Conservation (phyloP, 92 coral and sea anemone genomes). For the Siderastrea radians region DNA sequence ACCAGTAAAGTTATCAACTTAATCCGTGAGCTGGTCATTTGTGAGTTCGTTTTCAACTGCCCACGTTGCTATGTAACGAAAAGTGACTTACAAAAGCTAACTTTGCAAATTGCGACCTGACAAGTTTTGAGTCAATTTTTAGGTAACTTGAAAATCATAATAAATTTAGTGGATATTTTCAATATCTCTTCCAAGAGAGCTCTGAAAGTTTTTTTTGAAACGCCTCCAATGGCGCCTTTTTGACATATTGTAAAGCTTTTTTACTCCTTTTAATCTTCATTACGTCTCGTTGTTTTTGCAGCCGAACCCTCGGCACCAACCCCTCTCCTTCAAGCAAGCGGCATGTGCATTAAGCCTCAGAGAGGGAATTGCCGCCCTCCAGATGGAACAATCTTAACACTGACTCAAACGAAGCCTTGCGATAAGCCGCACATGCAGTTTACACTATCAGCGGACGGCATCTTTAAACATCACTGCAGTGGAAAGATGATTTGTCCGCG, state of each 20-base stretch:
- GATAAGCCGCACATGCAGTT: slow-evolving; percentile 31
- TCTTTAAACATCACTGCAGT: slow-evolving; percentile 60
- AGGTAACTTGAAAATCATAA: too few species aligned
- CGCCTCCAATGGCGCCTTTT: too few species aligned
- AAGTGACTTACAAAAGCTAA: too few species aligned
- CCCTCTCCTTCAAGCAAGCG: slow-evolving; percentile 36
- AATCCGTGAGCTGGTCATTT: too few species aligned
- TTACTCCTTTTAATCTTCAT: neutral
- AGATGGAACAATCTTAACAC: slow-evolving; percentile 47
- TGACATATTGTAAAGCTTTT: neutral
- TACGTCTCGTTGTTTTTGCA: neutral
- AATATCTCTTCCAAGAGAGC: too few species aligned
- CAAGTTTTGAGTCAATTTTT: too few species aligned
- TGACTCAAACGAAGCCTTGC: slow-evolving; percentile 33
- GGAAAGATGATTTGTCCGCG: slow-evolving; percentile 67
- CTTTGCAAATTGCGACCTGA: too few species aligned
- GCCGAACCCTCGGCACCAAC: slow-evolving; percentile 24
- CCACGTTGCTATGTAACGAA: too few species aligned
- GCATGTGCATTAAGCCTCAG: slow-evolving; percentile 58
- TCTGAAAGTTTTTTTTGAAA: too few species aligned
- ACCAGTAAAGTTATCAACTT: too few species aligned
- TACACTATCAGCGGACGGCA: slow-evolving; percentile 41
- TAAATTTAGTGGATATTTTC: too few species aligned
- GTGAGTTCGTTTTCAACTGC: too few species aligned
- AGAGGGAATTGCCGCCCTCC: slow-evolving; percentile 33